Evolutionary conservation across 1,140 invertebrate species (phyloP), one percentile per base, ranked within the genome.

Genomic region (Tetramorium parvispinum): DNA sequence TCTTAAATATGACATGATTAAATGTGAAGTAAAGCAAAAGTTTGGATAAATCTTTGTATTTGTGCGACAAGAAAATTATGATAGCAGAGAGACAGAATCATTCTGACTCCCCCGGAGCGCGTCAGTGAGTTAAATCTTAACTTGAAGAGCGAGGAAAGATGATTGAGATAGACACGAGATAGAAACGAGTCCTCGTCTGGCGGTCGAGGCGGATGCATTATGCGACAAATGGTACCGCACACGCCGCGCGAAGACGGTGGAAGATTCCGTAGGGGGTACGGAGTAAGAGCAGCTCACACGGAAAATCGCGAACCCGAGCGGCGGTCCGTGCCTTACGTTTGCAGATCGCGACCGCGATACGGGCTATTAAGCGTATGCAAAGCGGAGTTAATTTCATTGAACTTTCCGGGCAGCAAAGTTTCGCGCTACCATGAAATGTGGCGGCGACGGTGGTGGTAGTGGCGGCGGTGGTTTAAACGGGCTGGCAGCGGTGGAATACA

Each of bases 381-480:
- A 94, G 89, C 93, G 89, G 88, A 94, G 90, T 94, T 94, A 93
- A 94, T 94, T 93, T 94, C 91, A 93, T 94, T 93, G 91, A 94
- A 94, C 93, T 94, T 92, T 91, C 91, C 88, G 78, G 63, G 73
- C 87, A 78, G 73, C 88, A 92, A 93, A 93, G 92, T 94, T 94
- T 93, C 89, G 83, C 66, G 86, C 87, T 79, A 88, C 86, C 83
- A 91, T 90, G 90, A 93, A 93, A 90, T 90, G 89, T 87, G 63
- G 43, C 57, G 8, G 71, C 51, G 11, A 10, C 11, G 49, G 32
- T 11, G 32, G 49, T 6, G 71, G 51, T 18, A 8, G 18, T 5
- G 51, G 32, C 2, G 73, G 53, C 0, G 85, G 89, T 66, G 88
- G 55, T 92, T 89, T 90, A 91, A 91, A 90, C 88, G 85, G 75